Conservation (phyloP, 2,113 vertebrate species). For the Rhagologus leucostigma region DNA sequence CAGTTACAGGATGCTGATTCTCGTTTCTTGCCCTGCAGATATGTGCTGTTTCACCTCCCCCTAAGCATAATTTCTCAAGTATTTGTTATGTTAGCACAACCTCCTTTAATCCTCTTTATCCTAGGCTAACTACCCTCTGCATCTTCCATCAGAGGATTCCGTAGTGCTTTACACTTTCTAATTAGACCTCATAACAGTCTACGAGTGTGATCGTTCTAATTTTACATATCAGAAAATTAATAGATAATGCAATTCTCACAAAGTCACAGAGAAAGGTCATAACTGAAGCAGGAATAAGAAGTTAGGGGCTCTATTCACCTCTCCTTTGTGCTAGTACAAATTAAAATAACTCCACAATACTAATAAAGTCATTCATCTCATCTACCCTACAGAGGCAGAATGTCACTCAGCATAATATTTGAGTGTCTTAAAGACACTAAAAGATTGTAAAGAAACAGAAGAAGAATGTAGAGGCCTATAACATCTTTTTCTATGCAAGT, state of each 20-base stretch:
- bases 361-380: constrained; percentile 1
- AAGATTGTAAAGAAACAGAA: neutral
- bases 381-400: neutral
- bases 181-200: constrained; percentile 2
- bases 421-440: neutral
- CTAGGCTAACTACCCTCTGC: neutral
- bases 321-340: constrained; percentile 14
- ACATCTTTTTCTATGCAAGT: neutral
- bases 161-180: constrained; percentile 12
- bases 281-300: neutral
- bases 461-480: neutral
- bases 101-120: constrained; percentile 16
- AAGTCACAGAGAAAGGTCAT: neutral
- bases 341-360: constrained; percentile 12
- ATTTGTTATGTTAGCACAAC: neutral
- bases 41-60: neutral
- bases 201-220: constrained; percentile 1
- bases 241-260: constrained; percentile 14
- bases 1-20: neutral
- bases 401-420: neutral
- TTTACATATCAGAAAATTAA: neutral
- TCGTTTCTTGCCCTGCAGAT: neutral
- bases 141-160: constrained; percentile 27
- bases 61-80: neutral
- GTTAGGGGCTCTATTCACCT: neutral